A percentile compares a stretch with the other conserved stretches of the same genome.
Conservation (phyloP, 30 jellyfish, hydroid and myxozoan genomes). For the Sanderia malayensis region DNA sequence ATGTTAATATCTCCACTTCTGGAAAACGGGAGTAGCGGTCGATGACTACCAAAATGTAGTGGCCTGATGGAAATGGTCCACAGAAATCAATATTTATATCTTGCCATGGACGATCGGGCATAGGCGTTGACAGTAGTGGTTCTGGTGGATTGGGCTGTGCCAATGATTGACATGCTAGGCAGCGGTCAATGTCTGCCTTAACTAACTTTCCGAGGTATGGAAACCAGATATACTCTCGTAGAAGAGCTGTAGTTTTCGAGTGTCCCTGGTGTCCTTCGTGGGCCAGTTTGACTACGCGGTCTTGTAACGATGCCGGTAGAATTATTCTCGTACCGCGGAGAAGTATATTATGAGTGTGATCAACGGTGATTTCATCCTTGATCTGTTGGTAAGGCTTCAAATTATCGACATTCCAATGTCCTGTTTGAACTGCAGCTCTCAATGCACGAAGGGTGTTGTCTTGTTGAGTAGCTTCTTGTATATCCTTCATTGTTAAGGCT, state of each 20-base stretch:
- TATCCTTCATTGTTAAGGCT: slow-evolving; percentile 54
- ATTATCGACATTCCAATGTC: not conserved
- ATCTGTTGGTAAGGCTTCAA: slow-evolving; percentile 11
- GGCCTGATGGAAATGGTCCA: slow-evolving; percentile 53
- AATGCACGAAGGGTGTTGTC: slow-evolving; percentile 35
- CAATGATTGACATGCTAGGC: slow-evolving; percentile 15
- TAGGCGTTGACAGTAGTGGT: slow-evolving; percentile 26
- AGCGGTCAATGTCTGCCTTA: not conserved
- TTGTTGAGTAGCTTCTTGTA: slow-evolving; percentile 25
- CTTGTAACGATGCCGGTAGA: not conserved
- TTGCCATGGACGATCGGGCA: slow-evolving; percentile 28
- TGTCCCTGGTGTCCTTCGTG: slow-evolving; percentile 32
- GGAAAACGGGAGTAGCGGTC: slow-evolving; percentile 26
- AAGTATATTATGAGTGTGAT: not conserved
- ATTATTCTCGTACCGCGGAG: slow-evolving; percentile 20
- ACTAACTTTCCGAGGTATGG: slow-evolving; percentile 17
- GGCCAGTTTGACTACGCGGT: slow-evolving; percentile 19
- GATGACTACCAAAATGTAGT: slow-evolving; percentile 15
- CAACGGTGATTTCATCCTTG: slow-evolving; percentile 2
- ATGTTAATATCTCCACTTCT: slow-evolving; percentile 13
- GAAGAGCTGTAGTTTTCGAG: not conserved
- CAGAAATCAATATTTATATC: slow-evolving; percentile 28
- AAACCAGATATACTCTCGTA: slow-evolving; percentile 24
- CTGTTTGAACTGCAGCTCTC: slow-evolving; percentile 14
- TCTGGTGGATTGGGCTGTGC: slow-evolving; percentile 28